phyloP scores from a whole-genome alignment of 1,140 invertebrate species.

The Drosophila dunni region DNA sequence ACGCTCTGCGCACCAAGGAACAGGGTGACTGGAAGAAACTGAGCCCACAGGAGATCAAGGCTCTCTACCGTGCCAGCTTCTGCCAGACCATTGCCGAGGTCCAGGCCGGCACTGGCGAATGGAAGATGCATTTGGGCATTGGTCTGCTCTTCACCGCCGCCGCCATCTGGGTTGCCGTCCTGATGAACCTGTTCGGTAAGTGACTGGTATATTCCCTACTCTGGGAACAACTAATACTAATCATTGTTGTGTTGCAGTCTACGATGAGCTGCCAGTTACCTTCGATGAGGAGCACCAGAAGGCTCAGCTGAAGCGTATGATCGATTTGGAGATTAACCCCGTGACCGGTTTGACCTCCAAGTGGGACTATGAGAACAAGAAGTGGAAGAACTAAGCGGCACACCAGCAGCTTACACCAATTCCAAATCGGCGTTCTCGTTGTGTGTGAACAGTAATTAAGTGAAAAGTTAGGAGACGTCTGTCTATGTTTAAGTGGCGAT shows the following conservation, averaged over 20 bases:
- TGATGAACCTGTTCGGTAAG: slow-evolving; percentile 90
- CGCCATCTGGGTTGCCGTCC: slow-evolving; percentile 90
- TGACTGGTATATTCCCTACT: background rate
- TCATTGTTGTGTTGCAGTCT: slow-evolving; percentile 86
- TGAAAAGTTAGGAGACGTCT: slow-evolving; percentile 63
- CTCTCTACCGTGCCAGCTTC: slow-evolving; percentile 95
- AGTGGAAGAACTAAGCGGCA: slow-evolving; percentile 86
- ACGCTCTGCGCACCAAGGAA: slow-evolving; percentile 94
- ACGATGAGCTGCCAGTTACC: slow-evolving; percentile 89
- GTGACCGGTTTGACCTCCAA: slow-evolving; percentile 90
- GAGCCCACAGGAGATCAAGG: slow-evolving; percentile 95
- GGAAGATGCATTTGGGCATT: slow-evolving; percentile 91
- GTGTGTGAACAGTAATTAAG: slow-evolving; percentile 73
- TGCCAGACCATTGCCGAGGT: slow-evolving; percentile 97
- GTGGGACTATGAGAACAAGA: slow-evolving; percentile 90
- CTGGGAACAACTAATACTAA: background rate
- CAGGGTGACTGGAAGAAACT: slow-evolving; percentile 97
- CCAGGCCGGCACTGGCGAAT: slow-evolving; percentile 93
- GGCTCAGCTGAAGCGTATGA: slow-evolving; percentile 92
- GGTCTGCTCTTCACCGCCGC: slow-evolving; percentile 86
- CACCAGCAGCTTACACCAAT: slow-evolving; percentile 17
- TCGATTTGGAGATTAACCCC: slow-evolving; percentile 91
- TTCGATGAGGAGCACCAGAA: slow-evolving; percentile 91
- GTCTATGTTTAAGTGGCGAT: slow-evolving; percentile 69
- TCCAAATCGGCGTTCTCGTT: slow-evolving; percentile 68